Percentiles rank a stretch among this genome's conserved stretches.
Conservation (phyloP, 23 tunicate genomes). For the Halocynthia roretzi region DNA sequence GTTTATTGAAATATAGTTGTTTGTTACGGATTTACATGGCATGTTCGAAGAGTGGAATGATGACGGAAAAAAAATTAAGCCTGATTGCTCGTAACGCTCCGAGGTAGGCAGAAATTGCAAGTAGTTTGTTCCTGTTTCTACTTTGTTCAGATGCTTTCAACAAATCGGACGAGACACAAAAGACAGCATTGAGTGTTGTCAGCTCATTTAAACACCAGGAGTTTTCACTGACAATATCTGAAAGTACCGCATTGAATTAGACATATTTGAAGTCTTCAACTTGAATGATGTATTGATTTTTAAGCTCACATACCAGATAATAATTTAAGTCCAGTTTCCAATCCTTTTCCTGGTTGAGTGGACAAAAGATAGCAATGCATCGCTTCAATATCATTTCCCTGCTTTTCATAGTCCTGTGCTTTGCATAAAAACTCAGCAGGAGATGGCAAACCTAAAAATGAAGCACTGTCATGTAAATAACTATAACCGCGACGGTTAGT, state of each 20-base stretch:
- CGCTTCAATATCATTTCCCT: constrained; percentile 29
- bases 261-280: neutral
- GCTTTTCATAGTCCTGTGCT: constrained; percentile 18
- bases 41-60: constrained; percentile 60
- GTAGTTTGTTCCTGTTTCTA: constrained; percentile 28
- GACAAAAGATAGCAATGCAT: constrained; percentile 38
- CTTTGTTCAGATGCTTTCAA: constrained; percentile 27
- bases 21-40: constrained; percentile 39
- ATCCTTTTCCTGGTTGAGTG: constrained; percentile 30
- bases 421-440: constrained; percentile 19
- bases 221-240: too few species aligned
- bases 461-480: neutral
- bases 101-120: constrained; percentile 64
- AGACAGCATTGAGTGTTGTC: constrained; percentile 24
- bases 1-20: neutral
- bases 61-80: constrained; percentile 21
- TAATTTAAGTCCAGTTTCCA: constrained; percentile 38
- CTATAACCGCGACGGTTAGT: too few species aligned
- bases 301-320: constrained; percentile 28
- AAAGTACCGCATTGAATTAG: neutral
- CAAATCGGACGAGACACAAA: constrained; percentile 38
- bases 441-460: constrained; percentile 26
- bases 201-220: too few species aligned
- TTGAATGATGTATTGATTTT: neutral
- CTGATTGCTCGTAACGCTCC: constrained; percentile 56